Conservation (phyloP, 2,888 invertebrate genomes). For the Leptarthrus brevirostris region DNA sequence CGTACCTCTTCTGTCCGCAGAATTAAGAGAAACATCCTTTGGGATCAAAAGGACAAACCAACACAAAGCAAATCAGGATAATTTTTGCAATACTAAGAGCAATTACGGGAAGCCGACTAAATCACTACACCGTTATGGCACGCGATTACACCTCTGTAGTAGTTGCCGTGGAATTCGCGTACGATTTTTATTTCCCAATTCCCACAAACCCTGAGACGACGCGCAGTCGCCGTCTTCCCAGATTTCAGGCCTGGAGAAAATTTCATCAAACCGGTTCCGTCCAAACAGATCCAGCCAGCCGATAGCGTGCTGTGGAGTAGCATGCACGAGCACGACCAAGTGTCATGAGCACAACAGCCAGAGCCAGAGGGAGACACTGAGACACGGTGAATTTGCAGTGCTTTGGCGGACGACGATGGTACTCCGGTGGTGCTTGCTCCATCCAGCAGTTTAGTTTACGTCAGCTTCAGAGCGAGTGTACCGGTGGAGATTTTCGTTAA, state of each 20-base stretch:
- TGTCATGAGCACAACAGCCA: constrained; percentile 23
- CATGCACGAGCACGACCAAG: not conserved
- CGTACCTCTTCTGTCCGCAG: not conserved
- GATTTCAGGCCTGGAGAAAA: constrained; percentile 14
- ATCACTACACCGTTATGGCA: not conserved
- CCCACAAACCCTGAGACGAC: not conserved
- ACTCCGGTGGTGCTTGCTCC: constrained; percentile 37
- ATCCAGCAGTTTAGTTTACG: constrained; percentile 49
- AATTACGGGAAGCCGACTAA: not conserved
- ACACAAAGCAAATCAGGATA: not conserved
- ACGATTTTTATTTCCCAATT: not conserved
- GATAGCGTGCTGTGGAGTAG: constrained; percentile 12
- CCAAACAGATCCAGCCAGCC: constrained; percentile 32
- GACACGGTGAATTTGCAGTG: constrained; percentile 2
- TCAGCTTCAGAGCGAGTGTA: constrained; percentile 42
- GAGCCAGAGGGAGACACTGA: constrained; percentile 26
- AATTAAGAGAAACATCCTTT: constrained; percentile 11
- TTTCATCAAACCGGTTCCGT: constrained; percentile 32
- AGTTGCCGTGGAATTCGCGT: not conserved
- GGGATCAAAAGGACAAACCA: not conserved
- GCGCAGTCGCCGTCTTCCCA: constrained; percentile 26
- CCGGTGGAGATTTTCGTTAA: constrained; percentile 11
- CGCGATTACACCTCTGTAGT: constrained; percentile 12
- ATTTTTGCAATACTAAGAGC: not conserved
- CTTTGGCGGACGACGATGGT: constrained; percentile 27